These are phyloP conservation scores for Apus apus DNA, from an alignment of 2,113 vertebrate species.

Conservation along the genomic window DNA sequence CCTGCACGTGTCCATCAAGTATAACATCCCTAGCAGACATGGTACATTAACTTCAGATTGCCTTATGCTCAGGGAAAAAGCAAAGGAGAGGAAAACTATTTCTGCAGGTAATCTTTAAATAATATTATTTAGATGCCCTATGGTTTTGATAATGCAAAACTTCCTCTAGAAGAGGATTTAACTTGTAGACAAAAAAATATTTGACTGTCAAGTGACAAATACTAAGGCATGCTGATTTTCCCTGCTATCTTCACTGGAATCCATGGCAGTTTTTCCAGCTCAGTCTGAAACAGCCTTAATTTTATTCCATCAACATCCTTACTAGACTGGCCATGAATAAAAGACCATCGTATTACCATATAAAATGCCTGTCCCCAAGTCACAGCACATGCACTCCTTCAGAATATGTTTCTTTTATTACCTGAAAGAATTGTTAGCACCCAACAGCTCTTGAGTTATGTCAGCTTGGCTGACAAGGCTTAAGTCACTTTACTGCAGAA, in stretches of 20 bases:
- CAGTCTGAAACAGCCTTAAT: neutral
- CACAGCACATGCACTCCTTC: neutral
- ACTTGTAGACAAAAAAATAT: neutral
- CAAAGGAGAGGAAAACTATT: neutral
- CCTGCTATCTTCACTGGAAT: neutral
- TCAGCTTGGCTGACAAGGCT: neutral
- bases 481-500: neutral
- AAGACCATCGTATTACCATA: conserved; percentile 15
- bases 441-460: conserved; percentile 11
- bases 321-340: neutral
- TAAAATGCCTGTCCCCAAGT: conserved; percentile 21
- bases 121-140: neutral
- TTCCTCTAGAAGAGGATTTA: neutral
- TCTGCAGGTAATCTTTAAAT: neutral
- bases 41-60: neutral
- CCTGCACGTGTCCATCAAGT: neutral
- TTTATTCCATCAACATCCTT: conserved; percentile 19
- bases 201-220: neutral
- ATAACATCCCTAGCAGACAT: neutral
- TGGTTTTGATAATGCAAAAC: neutral
- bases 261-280: neutral
- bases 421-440: neutral
- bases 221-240: neutral
- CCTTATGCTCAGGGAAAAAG: neutral
- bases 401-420: neutral